Evolutionary conservation across 2,113 vertebrate species (phyloP).

Genomic region (Spea bombifrons): DNA sequence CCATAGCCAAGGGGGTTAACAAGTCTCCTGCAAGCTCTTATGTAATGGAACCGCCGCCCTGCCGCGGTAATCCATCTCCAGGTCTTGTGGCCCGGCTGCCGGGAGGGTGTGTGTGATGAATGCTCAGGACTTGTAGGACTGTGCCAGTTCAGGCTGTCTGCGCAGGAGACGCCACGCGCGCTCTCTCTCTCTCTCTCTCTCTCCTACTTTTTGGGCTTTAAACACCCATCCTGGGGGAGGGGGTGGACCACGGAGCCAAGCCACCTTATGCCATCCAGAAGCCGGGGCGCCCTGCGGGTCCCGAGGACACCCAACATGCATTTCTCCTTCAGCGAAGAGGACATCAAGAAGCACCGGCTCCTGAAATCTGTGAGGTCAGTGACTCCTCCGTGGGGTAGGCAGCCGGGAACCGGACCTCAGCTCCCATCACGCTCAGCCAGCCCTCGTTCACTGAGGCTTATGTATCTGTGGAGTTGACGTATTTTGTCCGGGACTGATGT

Average conservation of each 20-base stretch:
- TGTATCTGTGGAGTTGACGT: too few relatives aligned
- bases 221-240: background rate
- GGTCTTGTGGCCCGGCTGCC: background rate
- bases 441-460: background rate
- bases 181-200: background rate
- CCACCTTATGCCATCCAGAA: constrained; percentile 50
- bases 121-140: constrained; percentile 37
- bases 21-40: constrained; percentile 14
- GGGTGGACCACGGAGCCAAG: constrained; percentile 1
- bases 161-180: background rate
- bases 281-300: constrained; percentile 43
- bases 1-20: constrained; percentile 15
- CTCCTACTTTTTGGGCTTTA: background rate
- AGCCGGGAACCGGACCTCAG: background rate
- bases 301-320: constrained; percentile 45
- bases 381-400: background rate
- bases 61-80: constrained; percentile 20
- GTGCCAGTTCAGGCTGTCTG: constrained; percentile 5
- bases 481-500: too few relatives aligned
- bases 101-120: background rate
- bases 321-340: constrained; percentile 65
- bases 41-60: constrained; percentile 23
- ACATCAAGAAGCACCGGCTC: constrained; percentile 54
- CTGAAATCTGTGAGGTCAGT: constrained; percentile 64
- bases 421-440: background rate